phyloP scores from a whole-genome alignment of 2,888 invertebrate species.

The Euclidia mi region DNA sequence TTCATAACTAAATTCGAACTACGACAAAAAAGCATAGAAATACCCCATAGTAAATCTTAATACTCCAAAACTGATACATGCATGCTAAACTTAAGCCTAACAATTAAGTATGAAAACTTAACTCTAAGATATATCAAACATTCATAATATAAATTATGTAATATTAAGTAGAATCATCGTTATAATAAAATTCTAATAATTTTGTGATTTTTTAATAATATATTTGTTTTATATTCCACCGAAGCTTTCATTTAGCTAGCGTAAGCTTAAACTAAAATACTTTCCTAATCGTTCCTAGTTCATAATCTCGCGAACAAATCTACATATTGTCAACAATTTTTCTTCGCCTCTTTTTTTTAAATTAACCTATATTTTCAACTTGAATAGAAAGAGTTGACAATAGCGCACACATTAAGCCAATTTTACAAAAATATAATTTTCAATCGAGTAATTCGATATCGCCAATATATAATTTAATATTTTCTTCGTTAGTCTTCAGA shows the following conservation, averaged over 20 bases:
- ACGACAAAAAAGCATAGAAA: constrained; percentile 25
- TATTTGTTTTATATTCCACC: constrained; percentile 9
- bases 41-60: constrained; percentile 22
- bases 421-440: not conserved
- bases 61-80: constrained; percentile 31
- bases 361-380: constrained; percentile 37
- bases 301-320: constrained; percentile 44
- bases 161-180: constrained; percentile 51
- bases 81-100: constrained; percentile 40
- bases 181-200: constrained; percentile 41
- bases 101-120: constrained; percentile 42
- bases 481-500: not conserved
- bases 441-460: constrained; percentile 11
- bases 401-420: constrained; percentile 17
- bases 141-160: constrained; percentile 49
- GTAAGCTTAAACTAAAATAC: constrained; percentile 28
- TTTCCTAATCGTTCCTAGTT: constrained; percentile 13
- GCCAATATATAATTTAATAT: not conserved
- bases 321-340: constrained; percentile 36
- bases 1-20: constrained; percentile 20
- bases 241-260: constrained; percentile 24
- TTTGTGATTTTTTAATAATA: constrained; percentile 34
- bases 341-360: constrained; percentile 8
- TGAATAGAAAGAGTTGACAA: constrained; percentile 11
- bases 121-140: constrained; percentile 41